These are phyloP conservation scores for Hydropsyche tenuis DNA, from an alignment of 1,140 invertebrate genomes.

Conservation along the genomic window DNA sequence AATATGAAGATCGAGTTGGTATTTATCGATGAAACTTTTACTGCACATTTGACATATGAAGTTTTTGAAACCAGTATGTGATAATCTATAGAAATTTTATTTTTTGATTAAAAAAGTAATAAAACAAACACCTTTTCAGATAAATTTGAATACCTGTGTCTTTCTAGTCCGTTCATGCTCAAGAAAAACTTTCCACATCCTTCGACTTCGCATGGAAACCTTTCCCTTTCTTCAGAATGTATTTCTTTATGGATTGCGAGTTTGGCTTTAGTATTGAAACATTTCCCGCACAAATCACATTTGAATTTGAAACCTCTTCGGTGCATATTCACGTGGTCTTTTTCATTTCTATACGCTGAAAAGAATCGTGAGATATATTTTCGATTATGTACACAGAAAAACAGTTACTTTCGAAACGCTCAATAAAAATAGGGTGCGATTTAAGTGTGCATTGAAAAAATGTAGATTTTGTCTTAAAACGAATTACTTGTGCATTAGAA, in stretches of 20 bases:
- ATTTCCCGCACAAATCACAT: slow-evolving; percentile 51
- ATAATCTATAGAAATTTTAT: slow-evolving; percentile 41
- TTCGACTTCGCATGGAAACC: slow-evolving; percentile 48
- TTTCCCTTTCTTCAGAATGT: slow-evolving; percentile 49
- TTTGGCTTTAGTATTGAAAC: slow-evolving; percentile 50
- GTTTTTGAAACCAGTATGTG: slow-evolving; percentile 52
- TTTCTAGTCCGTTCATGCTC: slow-evolving; percentile 50
- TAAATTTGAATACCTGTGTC: slow-evolving; percentile 45
- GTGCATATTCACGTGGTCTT: slow-evolving; percentile 46
- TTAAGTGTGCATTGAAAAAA: no score
- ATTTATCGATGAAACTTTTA: slow-evolving; percentile 53
- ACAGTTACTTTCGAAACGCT: no score
- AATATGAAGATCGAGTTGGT: slow-evolving; percentile 57
- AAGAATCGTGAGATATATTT: no score
- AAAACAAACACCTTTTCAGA: background rate
- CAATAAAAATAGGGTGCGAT: no score
- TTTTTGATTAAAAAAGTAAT: no score
- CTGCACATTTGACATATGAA: slow-evolving; percentile 55
- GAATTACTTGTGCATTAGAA: no score
- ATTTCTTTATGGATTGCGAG: slow-evolving; percentile 49
- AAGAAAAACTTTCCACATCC: slow-evolving; percentile 51
- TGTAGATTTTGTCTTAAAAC: no score
- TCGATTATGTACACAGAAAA: background rate
- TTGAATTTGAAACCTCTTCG: slow-evolving; percentile 45
- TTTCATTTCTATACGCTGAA: slow-evolving; percentile 46